These are phyloP conservation scores for Pontoporia blainvillei DNA, from an alignment of 2,113 vertebrate species.

Conservation along the genomic window DNA sequence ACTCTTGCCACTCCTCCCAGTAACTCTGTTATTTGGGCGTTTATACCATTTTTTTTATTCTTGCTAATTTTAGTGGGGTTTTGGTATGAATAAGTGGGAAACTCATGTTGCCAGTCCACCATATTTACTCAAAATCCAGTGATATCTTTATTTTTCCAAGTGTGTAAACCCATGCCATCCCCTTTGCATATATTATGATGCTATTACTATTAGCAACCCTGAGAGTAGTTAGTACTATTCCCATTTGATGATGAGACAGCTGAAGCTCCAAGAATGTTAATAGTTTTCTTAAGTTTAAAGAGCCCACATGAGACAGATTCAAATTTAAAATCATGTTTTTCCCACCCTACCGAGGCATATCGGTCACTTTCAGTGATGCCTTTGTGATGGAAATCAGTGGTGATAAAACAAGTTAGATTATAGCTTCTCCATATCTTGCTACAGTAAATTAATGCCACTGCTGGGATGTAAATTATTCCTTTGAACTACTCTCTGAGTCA, in stretches of 20 bases:
- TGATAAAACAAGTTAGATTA: not conserved
- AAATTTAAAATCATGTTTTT: not conserved
- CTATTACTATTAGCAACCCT: not conserved
- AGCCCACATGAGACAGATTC: not conserved
- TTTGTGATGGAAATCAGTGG: not conserved
- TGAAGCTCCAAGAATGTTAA: not conserved
- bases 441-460: not conserved
- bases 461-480: slow-evolving; percentile 7
- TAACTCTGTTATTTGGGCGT: not conserved
- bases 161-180: not conserved
- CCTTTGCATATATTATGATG: not conserved
- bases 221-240: not conserved
- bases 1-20: not conserved
- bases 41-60: not conserved
- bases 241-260: not conserved
- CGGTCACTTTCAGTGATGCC: not conserved
- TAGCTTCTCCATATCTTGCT: not conserved
- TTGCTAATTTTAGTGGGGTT: not conserved
- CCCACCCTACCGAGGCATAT: not conserved
- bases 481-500: slow-evolving; percentile 3
- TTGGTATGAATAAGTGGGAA: not conserved
- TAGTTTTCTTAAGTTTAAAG: not conserved
- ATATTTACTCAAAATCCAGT: not conserved
- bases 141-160: not conserved
- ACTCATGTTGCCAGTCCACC: not conserved